Percentiles rank a stretch among this genome's conserved stretches.
phyloP scores from a whole-genome alignment of 2,113 vertebrate species.

The Syrmaticus mikado region DNA sequence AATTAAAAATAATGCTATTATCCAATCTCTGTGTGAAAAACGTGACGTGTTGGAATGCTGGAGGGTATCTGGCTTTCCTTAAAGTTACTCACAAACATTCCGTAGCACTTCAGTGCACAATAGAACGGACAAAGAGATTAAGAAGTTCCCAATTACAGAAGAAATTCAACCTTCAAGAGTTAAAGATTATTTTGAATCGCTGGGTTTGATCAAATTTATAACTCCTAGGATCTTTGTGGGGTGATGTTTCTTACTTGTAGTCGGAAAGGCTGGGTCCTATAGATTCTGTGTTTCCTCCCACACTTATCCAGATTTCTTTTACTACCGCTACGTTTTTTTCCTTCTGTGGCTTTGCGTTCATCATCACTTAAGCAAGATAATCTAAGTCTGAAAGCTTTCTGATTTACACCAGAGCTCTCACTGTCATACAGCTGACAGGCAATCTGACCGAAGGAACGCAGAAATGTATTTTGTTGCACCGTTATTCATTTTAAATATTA shows the following conservation, averaged over 20 bases:
- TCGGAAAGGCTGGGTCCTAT: background rate
- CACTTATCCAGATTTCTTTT: background rate
- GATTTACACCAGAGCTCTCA: background rate
- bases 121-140: background rate
- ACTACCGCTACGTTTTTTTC: background rate
- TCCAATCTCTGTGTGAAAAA: background rate
- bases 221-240: background rate
- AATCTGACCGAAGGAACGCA: background rate
- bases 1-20: background rate
- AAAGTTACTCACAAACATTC: background rate
- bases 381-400: background rate
- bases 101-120: background rate
- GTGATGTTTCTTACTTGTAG: background rate
- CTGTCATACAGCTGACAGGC: no score
- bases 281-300: background rate
- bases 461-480: background rate
- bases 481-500: background rate
- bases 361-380: background rate
- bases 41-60: background rate
- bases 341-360: background rate
- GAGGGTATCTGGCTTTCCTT: background rate
- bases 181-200: background rate
- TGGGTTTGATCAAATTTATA: background rate
- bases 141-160: background rate
- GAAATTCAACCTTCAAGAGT: background rate